These are phyloP conservation scores for Aplochiton taeniatus DNA, from an alignment of 2,797 vertebrate genomes.

Conservation along the genomic window DNA sequence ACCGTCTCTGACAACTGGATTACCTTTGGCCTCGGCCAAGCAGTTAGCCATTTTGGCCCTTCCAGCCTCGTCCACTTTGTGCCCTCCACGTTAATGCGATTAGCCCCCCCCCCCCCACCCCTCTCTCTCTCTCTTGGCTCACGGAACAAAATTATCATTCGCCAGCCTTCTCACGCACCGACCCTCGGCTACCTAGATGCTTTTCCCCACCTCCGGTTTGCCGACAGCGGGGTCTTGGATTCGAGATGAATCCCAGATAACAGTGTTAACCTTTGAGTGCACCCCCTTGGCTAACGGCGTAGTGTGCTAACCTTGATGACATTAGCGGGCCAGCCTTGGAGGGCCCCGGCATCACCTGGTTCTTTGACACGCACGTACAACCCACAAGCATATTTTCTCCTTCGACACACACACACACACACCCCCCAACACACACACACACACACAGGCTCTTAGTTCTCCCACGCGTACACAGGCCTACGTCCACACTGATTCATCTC, in stretches of 20 bases:
- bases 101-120: slow-evolving; percentile 32
- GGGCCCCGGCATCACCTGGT: not conserved
- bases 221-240: slow-evolving; percentile 44
- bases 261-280: slow-evolving; percentile 49
- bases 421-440: not conserved
- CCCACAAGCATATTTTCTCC: too few relatives aligned
- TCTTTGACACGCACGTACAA: not conserved
- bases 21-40: slow-evolving; percentile 38
- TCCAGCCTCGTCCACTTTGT: slow-evolving; percentile 19
- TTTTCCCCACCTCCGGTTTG: slow-evolving; percentile 49
- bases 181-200: slow-evolving; percentile 33
- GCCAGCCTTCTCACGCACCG: slow-evolving; percentile 18
- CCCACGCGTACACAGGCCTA: not conserved
- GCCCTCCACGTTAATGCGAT: slow-evolving; percentile 31
- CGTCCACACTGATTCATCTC: not conserved
- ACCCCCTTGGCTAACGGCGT: slow-evolving; percentile 22
- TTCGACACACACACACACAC: not conserved
- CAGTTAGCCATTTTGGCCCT: slow-evolving; percentile 43
- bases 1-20: slow-evolving; percentile 57
- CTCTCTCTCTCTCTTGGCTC: slow-evolving; percentile 16
- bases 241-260: slow-evolving; percentile 45
- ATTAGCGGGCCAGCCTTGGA: slow-evolving; percentile 12
- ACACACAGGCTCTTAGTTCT: not conserved
- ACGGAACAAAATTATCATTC: slow-evolving; percentile 45
- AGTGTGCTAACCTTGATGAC: slow-evolving; percentile 36